Conservation (phyloP, 2,113 vertebrate genomes). For the Gyps fulvus region DNA sequence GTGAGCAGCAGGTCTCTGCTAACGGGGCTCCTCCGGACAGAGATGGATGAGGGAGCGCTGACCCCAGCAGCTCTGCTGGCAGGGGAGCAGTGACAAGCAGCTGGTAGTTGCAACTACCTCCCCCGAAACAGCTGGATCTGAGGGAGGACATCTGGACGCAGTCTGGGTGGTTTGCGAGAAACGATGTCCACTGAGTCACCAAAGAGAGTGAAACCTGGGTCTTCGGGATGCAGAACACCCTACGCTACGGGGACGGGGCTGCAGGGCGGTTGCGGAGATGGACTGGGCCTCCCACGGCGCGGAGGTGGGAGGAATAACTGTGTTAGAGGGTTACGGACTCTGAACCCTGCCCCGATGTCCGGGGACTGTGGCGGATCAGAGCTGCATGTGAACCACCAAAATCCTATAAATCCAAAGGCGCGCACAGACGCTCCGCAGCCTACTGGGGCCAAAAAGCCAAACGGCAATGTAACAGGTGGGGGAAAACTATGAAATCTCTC, state of each 20-base stretch:
- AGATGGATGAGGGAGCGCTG: conserved; percentile 50
- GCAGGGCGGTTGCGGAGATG: neutral
- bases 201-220: neutral
- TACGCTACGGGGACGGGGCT: fast-evolving
- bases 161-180: conserved; percentile 35
- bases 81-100: conserved; percentile 42
- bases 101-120: conserved; percentile 40
- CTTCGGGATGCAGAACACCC: neutral
- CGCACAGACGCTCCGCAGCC: fast-evolving
- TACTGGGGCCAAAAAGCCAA: neutral
- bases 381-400: neutral
- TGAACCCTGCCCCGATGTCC: fast-evolving
- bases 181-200: neutral
- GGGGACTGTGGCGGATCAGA: neutral
- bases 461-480: neutral
- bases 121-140: conserved; percentile 50
- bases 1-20: neutral
- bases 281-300: neutral
- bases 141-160: conserved; percentile 49
- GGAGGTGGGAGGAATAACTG: neutral
- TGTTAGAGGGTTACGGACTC: neutral
- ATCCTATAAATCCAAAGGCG: neutral
- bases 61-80: conserved; percentile 9
- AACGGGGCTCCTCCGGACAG: neutral
- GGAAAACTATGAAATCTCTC: neutral